Evolutionary conservation across 1,140 invertebrate genomes (phyloP), one percentile per base, ranked within the genome.

Genomic region (Cydia splendana): DNA sequence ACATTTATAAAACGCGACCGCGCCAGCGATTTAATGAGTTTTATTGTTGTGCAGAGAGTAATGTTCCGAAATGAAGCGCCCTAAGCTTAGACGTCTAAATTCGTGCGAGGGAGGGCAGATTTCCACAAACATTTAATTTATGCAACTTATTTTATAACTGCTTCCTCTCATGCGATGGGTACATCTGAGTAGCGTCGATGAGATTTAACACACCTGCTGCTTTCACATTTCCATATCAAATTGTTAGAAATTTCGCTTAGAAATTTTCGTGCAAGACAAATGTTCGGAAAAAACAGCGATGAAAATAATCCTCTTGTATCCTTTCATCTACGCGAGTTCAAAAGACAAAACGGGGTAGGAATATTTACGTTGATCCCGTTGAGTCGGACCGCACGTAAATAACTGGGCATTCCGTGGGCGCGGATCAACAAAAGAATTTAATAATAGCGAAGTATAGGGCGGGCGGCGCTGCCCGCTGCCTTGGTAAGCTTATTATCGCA

Each of bases 1-100:
- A 93, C 90, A 92, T 93, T 93, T 91, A 91, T 91, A 90, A 89
- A 91, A 90, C 89, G 84, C 85, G 82, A 89, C 90, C 90, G 88
- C 90, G 87, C 87, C 74, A 79, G 79, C 82, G 87, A 87, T 90
- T 92, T 92, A 91, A 92, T 92, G 90, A 93, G 86, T 92, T 91
- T 89, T 91, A 92, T 91, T 93, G 89, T 93, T 92, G 82, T 83
- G 84, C 84, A 80, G 84, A 86, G 87, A 87, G 88, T 89, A 90
- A 89, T 88, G 86, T 86, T 87, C 89, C 85, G 79, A 86, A 89
- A 91, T 88, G 86, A 88, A 85, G 85, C 84, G 74, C 82, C 76
- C 78, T 78, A 80, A 79, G 87, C 84, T 85, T 87, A 87, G 83
- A 85, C 83, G 78, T 86, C 83, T 85, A 84, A 88, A 90, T 88